Conservation (phyloP, 2,888 invertebrate species). For the Nomada flava region DNA sequence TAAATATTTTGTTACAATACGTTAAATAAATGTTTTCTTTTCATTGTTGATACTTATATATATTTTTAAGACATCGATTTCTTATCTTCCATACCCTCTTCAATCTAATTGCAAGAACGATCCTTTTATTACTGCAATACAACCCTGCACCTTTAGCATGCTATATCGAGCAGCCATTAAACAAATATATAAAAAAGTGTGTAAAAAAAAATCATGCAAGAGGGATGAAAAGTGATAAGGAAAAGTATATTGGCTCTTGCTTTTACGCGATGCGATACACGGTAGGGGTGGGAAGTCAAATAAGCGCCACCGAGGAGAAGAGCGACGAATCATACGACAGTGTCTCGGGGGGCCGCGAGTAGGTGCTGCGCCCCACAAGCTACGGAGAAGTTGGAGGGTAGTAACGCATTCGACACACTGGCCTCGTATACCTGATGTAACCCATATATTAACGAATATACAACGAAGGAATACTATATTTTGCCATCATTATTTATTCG, state of each 20-base stretch:
- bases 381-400: constrained; percentile 39
- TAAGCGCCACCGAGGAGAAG: constrained; percentile 51
- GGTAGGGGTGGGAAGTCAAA: constrained; percentile 33
- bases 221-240: not conserved
- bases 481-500: not conserved
- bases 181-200: too few relatives aligned
- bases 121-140: too few relatives aligned
- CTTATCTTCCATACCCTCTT: too few relatives aligned
- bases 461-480: constrained; percentile 21
- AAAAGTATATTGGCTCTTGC: not conserved
- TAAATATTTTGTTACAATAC: not conserved
- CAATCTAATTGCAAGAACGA: too few relatives aligned
- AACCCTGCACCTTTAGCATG: too few relatives aligned
- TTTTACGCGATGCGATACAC: not conserved
- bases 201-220: not conserved
- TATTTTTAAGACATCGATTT: too few relatives aligned
- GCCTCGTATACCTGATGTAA: constrained; percentile 44
- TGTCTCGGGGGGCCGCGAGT: constrained; percentile 64
- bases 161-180: too few relatives aligned
- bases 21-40: too few relatives aligned
- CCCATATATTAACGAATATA: constrained; percentile 33
- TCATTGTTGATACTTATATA: too few relatives aligned
- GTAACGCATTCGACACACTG: constrained; percentile 54
- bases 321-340: constrained; percentile 66
- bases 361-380: constrained; percentile 50